Percentiles rank a stretch among this genome's conserved stretches.
Conservation (phyloP, 2,797 vertebrate species). For the Chiloscyllium punctatum region DNA sequence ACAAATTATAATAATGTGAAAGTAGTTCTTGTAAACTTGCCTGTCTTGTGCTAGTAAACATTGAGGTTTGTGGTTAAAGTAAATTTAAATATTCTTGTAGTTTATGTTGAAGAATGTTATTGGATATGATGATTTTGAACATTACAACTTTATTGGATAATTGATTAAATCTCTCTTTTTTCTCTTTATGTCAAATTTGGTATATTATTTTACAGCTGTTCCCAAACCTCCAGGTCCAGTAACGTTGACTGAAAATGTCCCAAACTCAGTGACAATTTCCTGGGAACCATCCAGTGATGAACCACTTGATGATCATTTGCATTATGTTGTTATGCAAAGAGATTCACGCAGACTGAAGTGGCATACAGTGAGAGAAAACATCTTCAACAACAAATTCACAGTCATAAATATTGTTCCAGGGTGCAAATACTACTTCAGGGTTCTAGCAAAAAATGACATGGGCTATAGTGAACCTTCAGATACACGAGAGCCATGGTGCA, state of each 20-base stretch:
- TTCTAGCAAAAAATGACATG: conserved; percentile 75
- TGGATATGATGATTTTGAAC: neutral
- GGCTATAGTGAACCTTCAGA: conserved; percentile 70
- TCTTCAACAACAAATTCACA: conserved; percentile 79
- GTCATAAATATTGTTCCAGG: conserved; percentile 73
- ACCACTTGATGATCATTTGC: conserved; percentile 58
- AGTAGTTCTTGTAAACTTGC: neutral
- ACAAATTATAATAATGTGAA: neutral
- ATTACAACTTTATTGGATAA: neutral
- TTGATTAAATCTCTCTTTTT: neutral
- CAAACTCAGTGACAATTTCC: conserved; percentile 65
- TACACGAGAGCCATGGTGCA: conserved; percentile 65
- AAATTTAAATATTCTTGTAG: neutral
- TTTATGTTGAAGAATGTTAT: neutral
- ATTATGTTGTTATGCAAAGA: conserved; percentile 67
- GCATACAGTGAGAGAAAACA: conserved; percentile 61
- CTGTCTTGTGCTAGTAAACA: neutral
- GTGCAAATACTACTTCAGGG: conserved; percentile 73
- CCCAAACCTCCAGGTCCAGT: conserved; percentile 71
- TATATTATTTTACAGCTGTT: conserved; percentile 54
- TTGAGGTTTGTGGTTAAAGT: neutral
- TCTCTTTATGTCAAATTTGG: neutral
- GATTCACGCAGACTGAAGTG: conserved; percentile 65
- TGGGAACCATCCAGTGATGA: conserved; percentile 79
- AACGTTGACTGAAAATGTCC: conserved; percentile 68